A percentile compares a stretch with the other conserved stretches of the same genome.
Evolutionary conservation across 2,113 vertebrate genomes (phyloP).

Genomic region (Myxocyprinus asiaticus): DNA sequence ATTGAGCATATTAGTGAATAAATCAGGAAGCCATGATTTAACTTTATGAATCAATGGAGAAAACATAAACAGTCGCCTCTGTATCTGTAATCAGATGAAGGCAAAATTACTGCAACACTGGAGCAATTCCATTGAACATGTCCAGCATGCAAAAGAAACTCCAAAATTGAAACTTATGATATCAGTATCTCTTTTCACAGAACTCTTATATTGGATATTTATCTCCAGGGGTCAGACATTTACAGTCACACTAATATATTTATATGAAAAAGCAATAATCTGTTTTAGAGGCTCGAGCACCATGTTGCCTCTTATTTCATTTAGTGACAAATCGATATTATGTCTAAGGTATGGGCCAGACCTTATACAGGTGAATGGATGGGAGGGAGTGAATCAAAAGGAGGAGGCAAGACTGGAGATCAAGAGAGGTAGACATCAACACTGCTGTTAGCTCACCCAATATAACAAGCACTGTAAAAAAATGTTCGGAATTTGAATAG

Average conservation of each 20-base stretch:
- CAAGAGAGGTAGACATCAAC: background rate
- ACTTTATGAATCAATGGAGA: background rate
- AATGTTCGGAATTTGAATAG: no score
- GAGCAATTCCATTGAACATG: background rate
- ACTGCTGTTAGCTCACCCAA: no score
- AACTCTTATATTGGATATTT: constrained; percentile 20
- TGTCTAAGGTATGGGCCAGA: constrained; percentile 18
- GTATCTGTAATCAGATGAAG: background rate
- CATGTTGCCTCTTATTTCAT: constrained; percentile 27
- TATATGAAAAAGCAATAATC: constrained; percentile 31
- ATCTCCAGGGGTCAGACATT: constrained; percentile 20
- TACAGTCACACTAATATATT: constrained; percentile 29
- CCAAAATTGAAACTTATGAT: background rate
- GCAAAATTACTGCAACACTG: background rate
- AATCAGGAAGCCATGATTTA: constrained; percentile 4
- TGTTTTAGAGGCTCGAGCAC: constrained; percentile 8
- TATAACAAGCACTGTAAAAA: no score
- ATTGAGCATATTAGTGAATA: constrained; percentile 8
- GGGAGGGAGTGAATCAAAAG: background rate
- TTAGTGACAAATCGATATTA: constrained; percentile 36
- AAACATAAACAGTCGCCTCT: constrained; percentile 10
- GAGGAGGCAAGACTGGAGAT: background rate
- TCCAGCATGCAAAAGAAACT: constrained; percentile 3
- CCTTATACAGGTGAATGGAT: background rate
- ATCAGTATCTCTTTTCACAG: constrained; percentile 20